These are phyloP conservation scores for Archaeoteleia sp. DNA, from an alignment of 2,888 invertebrate species.

Conservation along the genomic window DNA sequence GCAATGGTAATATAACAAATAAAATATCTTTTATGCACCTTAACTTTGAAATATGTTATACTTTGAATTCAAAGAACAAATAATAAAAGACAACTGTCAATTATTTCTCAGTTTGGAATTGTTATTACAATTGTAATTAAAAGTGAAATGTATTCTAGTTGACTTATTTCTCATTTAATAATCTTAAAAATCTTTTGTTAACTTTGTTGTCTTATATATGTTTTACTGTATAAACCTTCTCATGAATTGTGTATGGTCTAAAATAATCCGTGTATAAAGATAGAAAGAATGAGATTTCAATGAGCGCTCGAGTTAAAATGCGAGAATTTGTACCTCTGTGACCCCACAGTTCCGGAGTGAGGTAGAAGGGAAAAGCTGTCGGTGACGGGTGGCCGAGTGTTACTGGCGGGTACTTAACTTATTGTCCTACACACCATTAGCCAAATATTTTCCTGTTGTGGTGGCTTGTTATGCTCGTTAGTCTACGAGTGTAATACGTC, in stretches of 20 bases:
- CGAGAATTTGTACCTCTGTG: constrained; percentile 40
- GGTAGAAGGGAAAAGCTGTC: constrained; percentile 52
- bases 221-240: too few relatives aligned
- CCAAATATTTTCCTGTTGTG: constrained; percentile 67
- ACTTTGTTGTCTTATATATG: too few relatives aligned
- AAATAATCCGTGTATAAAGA: constrained; percentile 29
- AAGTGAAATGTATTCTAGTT: too few relatives aligned
- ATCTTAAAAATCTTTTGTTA: too few relatives aligned
- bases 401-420: constrained; percentile 69
- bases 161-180: too few relatives aligned
- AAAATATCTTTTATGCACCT: too few relatives aligned
- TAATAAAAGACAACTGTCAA: too few relatives aligned
- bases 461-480: constrained; percentile 66
- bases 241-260: neutral
- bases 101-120: too few relatives aligned
- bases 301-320: constrained; percentile 35
- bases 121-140: too few relatives aligned
- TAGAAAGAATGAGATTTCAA: constrained; percentile 26
- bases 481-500: constrained; percentile 62
- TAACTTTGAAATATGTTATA: too few relatives aligned
- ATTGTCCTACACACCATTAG: constrained; percentile 68
- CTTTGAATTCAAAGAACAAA: too few relatives aligned
- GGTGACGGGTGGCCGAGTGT: constrained; percentile 67
- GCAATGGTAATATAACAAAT: too few relatives aligned
- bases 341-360: constrained; percentile 30